Evolutionary conservation across 2,797 vertebrate species (phyloP), one percentile per base, ranked within the genome.

Genomic region (Poeciliopsis infans): DNA sequence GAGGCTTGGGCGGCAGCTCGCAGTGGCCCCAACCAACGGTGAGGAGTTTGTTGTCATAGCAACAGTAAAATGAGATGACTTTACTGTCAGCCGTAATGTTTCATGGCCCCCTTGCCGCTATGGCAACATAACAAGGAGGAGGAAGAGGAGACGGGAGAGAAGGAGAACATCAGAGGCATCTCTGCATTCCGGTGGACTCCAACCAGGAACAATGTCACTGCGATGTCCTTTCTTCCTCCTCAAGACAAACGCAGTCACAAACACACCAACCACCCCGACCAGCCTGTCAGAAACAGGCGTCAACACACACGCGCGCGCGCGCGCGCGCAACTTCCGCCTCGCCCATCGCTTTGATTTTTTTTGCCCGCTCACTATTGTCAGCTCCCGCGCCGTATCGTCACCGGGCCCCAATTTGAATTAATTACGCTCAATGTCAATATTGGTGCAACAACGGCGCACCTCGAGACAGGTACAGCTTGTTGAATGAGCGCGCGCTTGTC

Each of bases 1-100:
- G 85, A 91, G 93, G 92, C 93, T 91, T 79, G 88, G 93, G 91
- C 91, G 88, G 91, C 93, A 91, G 89, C 92, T 93, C 85, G 76
- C 88, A 11, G 87, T 89, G 92, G 93, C 93, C 96, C 95, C 96
- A 95, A 96, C 96, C 95, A 96, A 96, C 96, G 97, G 96, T 95
- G 96, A 97, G 96, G 96, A 97, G 96, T 97, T 91, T 95, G 97
- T 98, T 96, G 97, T 97, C 97, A 99, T 98, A 96, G 98, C 96
- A 98, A 99, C 97, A 96, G 95, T 93, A 97, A 97, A 97, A 97
- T 97, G 96, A 97, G 97, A 97, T 97, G 96, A 97, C 96, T 97
- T 97, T 96, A 96, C 97, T 97, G 97, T 97, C 97, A 97, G 96
- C 97, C 96, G 96, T 97, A 97, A 97, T 97, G 96, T 97, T 98